Evolutionary conservation across 2,113 vertebrate species (phyloP).

Genomic region (Mormyrus lacerda): DNA sequence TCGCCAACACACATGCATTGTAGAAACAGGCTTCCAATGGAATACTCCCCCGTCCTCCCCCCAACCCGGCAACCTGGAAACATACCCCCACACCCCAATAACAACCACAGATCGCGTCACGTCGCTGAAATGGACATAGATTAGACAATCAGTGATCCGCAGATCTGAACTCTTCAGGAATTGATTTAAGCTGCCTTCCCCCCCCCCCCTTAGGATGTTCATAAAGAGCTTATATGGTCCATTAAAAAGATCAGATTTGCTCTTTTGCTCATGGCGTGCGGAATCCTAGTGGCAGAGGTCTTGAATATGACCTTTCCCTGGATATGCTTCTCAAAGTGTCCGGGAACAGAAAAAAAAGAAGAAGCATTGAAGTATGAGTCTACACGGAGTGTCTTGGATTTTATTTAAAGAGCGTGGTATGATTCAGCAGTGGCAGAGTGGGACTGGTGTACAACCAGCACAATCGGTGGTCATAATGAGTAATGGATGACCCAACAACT

Average conservation of each 20-base stretch:
- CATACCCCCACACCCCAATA: not conserved
- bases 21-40: not conserved
- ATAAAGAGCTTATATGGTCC: not conserved
- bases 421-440: not conserved
- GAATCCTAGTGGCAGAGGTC: not conserved
- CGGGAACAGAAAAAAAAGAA: not conserved
- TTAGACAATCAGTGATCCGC: slow-evolving; percentile 7
- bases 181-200: not conserved
- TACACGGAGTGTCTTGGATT: not conserved
- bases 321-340: not conserved
- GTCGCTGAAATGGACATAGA: not conserved
- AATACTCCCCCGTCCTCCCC: not conserved
- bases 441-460: not conserved
- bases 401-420: not conserved
- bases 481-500: not conserved
- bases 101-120: not conserved
- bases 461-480: not conserved
- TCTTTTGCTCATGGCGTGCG: not conserved
- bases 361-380: not conserved
- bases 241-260: slow-evolving; percentile 6
- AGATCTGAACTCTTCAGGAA: not conserved
- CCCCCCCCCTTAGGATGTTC: not conserved
- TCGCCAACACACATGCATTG: not conserved
- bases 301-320: not conserved
- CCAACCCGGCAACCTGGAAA: not conserved